Base-by-base conservation (phyloP, 2,797 vertebrate species). In the Mustela erminea region DNA sequence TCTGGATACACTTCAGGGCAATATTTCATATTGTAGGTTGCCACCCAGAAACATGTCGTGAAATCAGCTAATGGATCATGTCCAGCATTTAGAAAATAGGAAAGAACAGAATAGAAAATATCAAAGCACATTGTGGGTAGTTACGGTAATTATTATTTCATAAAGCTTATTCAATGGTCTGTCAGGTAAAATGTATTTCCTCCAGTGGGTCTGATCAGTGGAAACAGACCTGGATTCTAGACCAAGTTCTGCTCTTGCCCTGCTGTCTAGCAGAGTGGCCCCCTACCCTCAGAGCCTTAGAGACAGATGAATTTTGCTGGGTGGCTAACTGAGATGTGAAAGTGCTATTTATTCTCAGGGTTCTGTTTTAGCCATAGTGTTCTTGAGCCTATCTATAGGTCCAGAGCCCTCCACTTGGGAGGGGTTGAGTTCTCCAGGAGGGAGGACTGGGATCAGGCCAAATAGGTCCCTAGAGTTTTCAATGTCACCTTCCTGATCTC, bases 41-140 rank as follows among this genome's bases (percentile, higher is more conserved):
- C 35, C 72, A 77, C 80, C 87, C 95, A 96, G 62, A 52, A 84
- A 15, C 12, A 3, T n/a, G 35, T 41, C 90, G 14, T 70, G 84
- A 93, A 90, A 97, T 83, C 54, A 81, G 29, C 43, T 52, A n/a
- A 38, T 93, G 52, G 41, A 29, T 35, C 77, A 64, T 21, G 35
- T 66, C 52, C 25, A 85, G 38, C 64, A 75, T 90, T 86, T 85
- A 56, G 54, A 78, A 93, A 64, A 52, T 82, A 21, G 18, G 41
- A 68, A 83, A 35, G 66, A 41, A 58, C 7, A 81, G 32, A 66
- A 43, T 38, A 56, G 83, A 81, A 85, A 87, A 74, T 21, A 80
- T 17, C 14, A 21, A 84, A 41, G 1, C 12, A 2, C 6, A 0
- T 5, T 52, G 43, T 3, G 15, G n/a, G 41, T 41, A 23, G 17